Evolutionary conservation across 2,888 invertebrate genomes (phyloP).

Genomic region (Caenorhabditis panamensis): DNA sequence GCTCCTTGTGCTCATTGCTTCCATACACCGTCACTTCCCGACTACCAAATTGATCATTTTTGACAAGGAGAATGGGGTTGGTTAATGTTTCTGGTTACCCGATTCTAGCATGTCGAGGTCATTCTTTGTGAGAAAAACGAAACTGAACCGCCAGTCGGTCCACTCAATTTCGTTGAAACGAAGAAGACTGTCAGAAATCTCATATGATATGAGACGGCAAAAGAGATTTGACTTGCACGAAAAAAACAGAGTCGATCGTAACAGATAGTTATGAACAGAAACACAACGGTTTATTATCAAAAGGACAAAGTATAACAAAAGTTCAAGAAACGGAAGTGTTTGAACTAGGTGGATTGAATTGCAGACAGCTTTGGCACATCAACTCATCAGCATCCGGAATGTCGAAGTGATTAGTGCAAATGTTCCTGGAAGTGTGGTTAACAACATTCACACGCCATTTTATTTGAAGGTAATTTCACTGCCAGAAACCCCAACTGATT

Average conservation of each 20-base stretch:
- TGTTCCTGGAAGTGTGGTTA: constrained; percentile 13
- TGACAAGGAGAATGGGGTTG: constrained; percentile 55
- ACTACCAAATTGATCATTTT: constrained; percentile 54
- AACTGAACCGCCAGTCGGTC: constrained; percentile 21
- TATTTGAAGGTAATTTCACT: constrained; percentile 50
- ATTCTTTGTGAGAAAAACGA: constrained; percentile 49
- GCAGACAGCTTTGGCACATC: constrained; percentile 49
- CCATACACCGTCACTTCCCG: constrained; percentile 52
- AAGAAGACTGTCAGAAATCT: constrained; percentile 2
- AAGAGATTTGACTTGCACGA: constrained; percentile 18
- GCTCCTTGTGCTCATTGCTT: constrained; percentile 61
- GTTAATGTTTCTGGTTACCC: constrained; percentile 22
- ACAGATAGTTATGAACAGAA: constrained; percentile 1
- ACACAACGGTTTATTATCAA: neutral
- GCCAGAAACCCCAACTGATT: too few relatives aligned
- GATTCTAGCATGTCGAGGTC: constrained; percentile 49
- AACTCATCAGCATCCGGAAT: constrained; percentile 56
- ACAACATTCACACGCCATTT: constrained; percentile 31
- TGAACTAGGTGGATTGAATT: too few relatives aligned
- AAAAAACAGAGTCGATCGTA: constrained; percentile 5
- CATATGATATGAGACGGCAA: constrained; percentile 34
- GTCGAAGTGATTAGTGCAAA: constrained; percentile 46
- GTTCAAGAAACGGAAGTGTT: constrained; percentile 21
- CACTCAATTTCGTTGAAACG: constrained; percentile 33
- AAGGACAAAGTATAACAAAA: constrained; percentile 35